Percentiles rank a stretch among this genome's conserved stretches.
Conservation (phyloP, 2,113 vertebrate genomes). For the Nothoprocta perdicaria region DNA sequence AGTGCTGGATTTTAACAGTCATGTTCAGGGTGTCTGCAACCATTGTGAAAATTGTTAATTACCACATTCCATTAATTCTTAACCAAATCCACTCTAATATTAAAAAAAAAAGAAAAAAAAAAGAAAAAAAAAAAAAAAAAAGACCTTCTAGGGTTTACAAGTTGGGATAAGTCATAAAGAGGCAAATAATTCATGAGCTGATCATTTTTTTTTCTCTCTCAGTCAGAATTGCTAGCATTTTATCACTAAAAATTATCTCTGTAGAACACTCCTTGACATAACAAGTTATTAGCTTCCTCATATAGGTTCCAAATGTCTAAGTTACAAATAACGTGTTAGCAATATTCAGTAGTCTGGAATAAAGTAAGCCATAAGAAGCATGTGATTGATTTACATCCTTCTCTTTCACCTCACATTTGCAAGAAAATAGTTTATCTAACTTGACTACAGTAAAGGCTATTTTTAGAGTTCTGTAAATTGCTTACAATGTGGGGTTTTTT, state of each 20-base stretch:
- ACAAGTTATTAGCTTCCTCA: neutral
- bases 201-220: neutral
- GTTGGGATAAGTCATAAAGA: neutral
- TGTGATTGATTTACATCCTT: neutral
- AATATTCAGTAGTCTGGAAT: neutral
- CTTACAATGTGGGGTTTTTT: neutral
- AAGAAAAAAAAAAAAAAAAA: no score
- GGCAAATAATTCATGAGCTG: neutral
- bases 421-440: neutral
- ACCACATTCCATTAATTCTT: no score
- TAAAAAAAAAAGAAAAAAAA: no score
- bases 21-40: no score
- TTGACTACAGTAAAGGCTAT: neutral
- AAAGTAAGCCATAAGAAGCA: neutral
- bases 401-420: neutral
- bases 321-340: neutral
- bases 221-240: constrained; percentile 8
- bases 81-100: neutral
- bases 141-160: neutral
- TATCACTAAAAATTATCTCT: constrained; percentile 36
- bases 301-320: neutral
- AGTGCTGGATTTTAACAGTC: no score
- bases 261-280: neutral
- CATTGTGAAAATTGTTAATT: no score
- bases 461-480: neutral